These are phyloP conservation scores for Takifugu flavidus DNA, from an alignment of 2,113 vertebrate species.

Conservation along the genomic window DNA sequence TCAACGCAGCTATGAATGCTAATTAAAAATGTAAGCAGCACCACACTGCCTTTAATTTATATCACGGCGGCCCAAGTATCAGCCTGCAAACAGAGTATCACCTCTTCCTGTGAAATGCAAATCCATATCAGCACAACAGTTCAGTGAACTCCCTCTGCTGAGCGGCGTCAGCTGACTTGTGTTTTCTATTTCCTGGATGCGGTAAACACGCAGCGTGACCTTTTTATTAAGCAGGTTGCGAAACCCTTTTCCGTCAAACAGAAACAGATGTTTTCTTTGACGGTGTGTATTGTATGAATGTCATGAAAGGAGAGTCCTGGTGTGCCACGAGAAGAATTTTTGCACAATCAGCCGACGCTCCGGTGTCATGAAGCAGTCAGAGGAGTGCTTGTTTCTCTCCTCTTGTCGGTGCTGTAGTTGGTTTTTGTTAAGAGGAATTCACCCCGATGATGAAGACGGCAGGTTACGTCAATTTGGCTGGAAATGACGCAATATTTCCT, in stretches of 20 bases:
- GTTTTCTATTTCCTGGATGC: neutral
- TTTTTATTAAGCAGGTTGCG: neutral
- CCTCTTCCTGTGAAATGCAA: neutral
- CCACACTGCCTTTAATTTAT: neutral
- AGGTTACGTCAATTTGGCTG: neutral
- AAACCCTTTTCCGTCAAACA: neutral
- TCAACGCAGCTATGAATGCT: conserved; percentile 9
- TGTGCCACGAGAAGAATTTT: conserved; percentile 7
- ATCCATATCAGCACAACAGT: neutral
- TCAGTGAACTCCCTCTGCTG: neutral
- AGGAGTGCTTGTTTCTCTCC: conserved; percentile 16
- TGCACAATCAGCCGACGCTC: neutral
- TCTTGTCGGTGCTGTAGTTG: conserved; percentile 5
- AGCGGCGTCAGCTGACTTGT: neutral
- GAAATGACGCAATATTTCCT: neutral
- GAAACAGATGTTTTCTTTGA: neutral
- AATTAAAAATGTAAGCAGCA: conserved; percentile 8
- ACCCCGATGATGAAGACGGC: neutral
- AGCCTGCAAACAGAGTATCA: neutral
- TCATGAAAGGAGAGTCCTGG: neutral
- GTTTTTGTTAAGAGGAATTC: conserved; percentile 9
- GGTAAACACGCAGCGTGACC: neutral
- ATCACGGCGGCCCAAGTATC: conserved; percentile 1
- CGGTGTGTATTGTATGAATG: neutral
- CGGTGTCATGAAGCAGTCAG: neutral